Evolutionary conservation across 1,140 invertebrate species (phyloP), one percentile per base, ranked within the genome.

Genomic region (Dryas iulia): DNA sequence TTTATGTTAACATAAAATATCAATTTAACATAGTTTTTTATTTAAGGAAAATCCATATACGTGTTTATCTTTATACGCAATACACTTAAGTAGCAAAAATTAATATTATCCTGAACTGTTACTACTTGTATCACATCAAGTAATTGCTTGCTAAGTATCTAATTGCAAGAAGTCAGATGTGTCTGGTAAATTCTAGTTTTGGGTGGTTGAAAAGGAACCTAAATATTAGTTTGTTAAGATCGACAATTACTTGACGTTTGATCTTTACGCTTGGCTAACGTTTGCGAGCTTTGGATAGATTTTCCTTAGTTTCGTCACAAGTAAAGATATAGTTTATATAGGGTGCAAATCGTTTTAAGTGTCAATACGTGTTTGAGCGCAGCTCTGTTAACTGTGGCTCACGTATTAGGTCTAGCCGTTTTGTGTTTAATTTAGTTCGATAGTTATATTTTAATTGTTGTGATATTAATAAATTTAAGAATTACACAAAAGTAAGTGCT

Each of bases 361-460:
- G 65, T 72, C 81, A 86, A 76, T 78, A 59, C 81, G 83, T 79
- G 73, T 76, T 78, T 57, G 79, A 82, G 76, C 75, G 80, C 76
- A 66, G 80, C 71, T 47, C 23, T 2, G 71, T 47, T 7, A 59
- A 76, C 80, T 71, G 77, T 63, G 74, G 79, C 74, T 35, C 72
- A 75, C 77, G 73, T 31, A 31, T 72, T n/a, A n/a, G n/a, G n/a
- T n/a, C 72, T 82, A 73, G 78, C 77, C 72, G 61, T 72, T 78
- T 74, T 81, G 64, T 77, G 63, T 73, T n/a, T n/a, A n/a, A n/a
- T n/a, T n/a, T n/a, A n/a, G n/a, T n/a, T n/a, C n/a, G 56, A 61
- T 62, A 26, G 62, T 59, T 56, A 76, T 68, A 47, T 56, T 72
- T 8, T 47, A 47, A 28, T 28, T 3, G 14, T 58, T 60, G 30